Base-by-base conservation (phyloP, 1,140 invertebrate species). In the Brachionus koreanus region DNA sequence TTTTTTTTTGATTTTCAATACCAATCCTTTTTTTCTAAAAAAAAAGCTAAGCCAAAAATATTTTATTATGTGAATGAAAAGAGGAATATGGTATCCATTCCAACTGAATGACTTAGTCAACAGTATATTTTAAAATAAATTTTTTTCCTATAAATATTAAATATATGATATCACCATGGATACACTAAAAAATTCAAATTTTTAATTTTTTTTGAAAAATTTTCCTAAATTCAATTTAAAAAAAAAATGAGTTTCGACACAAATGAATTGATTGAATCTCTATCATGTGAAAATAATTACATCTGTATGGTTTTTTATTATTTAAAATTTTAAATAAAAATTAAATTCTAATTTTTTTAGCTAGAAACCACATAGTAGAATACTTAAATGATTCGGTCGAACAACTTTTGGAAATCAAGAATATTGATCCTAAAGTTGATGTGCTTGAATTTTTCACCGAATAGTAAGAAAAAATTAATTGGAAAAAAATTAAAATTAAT, bases 351-450 rank as follows among this genome's bases (percentile, higher is more conserved):
- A n/a, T 37, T 67, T 67, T 37, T 35, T 67, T 37, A 74, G 69
- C 69, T 23, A 13, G 23, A 46, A 74, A 87, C 67, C 83, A 87
- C 84, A 84, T 88, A 12, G 46, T 88, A 63, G 84, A 85, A 13
- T 88, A 88, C 83, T 81, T 88, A 69, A 87, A 88, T 82, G 88
- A 88, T 83, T 85, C 85, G 52, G 84, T 88, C 23, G 74, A 85
- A 13, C 87, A 88, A 65, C 83, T 88, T 25, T 84, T 88, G 13
- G 86, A 87, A 83, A 84, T 87, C 82, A 85, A 85, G 83, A 87
- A 88, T 42, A 86, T 87, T 76, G 87, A 88, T 79, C 86, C 88
- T 3, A 88, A 88, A 85, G 84, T 88, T 12, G 87, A 87, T 83
- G 83, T 86, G 19, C 65, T 85, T 5, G 87, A 87, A 83, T 88